A percentile compares a stretch with the other conserved stretches of the same genome.
phyloP scores from a whole-genome alignment of 30 jellyfish, hydroid and myxozoan species.

The Cassiopea xamachana region DNA sequence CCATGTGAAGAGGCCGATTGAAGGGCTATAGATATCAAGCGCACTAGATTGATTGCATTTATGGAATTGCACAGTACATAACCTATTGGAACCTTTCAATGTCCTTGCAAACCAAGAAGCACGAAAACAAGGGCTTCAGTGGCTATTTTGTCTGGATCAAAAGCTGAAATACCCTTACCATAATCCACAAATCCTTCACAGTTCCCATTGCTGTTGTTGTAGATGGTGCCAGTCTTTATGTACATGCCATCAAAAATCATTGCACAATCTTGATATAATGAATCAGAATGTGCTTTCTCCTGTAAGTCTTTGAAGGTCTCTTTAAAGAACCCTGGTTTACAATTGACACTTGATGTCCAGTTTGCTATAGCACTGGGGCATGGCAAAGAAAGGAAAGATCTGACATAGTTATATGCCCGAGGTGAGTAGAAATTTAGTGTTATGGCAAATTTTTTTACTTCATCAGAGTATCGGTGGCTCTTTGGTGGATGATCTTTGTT shows the following conservation, averaged over 20 bases:
- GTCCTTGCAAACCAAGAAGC: slow-evolving; percentile 13
- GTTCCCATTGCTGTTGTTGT: slow-evolving; percentile 23
- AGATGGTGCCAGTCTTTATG: slow-evolving; percentile 18
- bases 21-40: slow-evolving; percentile 12
- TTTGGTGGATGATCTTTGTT: slow-evolving; percentile 21
- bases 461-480: slow-evolving; percentile 45
- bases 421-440: slow-evolving; percentile 41
- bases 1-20: not conserved
- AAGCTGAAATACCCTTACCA: slow-evolving; percentile 50
- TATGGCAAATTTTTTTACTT: slow-evolving; percentile 29
- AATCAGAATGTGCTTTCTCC: not conserved
- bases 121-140: slow-evolving; percentile 18
- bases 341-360: slow-evolving; percentile 38
- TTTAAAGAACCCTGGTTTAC: slow-evolving; percentile 58
- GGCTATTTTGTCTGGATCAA: slow-evolving; percentile 32
- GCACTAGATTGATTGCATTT: slow-evolving; percentile 7
- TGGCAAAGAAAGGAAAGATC: slow-evolving; percentile 13
- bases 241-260: slow-evolving; percentile 49
- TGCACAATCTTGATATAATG: slow-evolving; percentile 35
- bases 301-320: slow-evolving; percentile 5
- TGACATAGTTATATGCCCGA: slow-evolving; percentile 10
- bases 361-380: slow-evolving; percentile 45
- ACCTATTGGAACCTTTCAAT: slow-evolving; percentile 45
- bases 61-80: slow-evolving; percentile 36
- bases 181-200: slow-evolving; percentile 60